phyloP scores from a whole-genome alignment of 2,888 invertebrate species.

The Tetrapedia diversipes region DNA sequence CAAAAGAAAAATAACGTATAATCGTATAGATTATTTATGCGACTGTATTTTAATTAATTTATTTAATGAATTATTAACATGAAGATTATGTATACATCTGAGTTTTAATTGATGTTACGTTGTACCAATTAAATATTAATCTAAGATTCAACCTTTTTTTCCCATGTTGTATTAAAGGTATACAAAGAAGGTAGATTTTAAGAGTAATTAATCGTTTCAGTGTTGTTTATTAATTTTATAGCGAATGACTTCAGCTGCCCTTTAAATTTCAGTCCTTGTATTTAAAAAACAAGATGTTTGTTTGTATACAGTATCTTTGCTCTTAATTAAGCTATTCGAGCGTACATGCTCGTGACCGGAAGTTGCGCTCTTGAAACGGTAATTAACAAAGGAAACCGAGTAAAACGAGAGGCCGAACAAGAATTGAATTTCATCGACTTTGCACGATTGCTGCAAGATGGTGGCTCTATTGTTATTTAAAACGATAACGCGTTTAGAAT shows the following conservation, averaged over 20 bases:
- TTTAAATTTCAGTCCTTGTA: not conserved
- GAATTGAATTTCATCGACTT: conserved; percentile 51
- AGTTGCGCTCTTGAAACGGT: conserved; percentile 42
- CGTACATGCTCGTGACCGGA: conserved; percentile 30
- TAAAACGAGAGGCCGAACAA: conserved; percentile 39
- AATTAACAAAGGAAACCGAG: conserved; percentile 48
- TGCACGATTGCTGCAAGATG: conserved; percentile 11
- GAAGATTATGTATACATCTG: not conserved
- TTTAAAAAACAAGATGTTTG: not conserved
- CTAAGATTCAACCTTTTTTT: not conserved
- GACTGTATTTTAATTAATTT: not conserved
- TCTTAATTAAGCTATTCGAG: conserved; percentile 30
- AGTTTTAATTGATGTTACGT: not conserved
- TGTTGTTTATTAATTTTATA: not conserved
- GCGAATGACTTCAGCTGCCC: no score
- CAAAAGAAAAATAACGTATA: not conserved
- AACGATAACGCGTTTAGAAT: not conserved
- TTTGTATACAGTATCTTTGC: conserved; percentile 14
- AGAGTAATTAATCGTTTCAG: not conserved
- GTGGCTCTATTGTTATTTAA: conserved; percentile 9
- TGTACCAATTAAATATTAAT: not conserved
- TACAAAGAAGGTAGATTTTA: not conserved
- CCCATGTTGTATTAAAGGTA: not conserved
- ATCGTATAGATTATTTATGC: not conserved
- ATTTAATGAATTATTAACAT: not conserved